phyloP scores from a whole-genome alignment of 2,113 vertebrate genomes.

The Callocephalon fimbriatum region DNA sequence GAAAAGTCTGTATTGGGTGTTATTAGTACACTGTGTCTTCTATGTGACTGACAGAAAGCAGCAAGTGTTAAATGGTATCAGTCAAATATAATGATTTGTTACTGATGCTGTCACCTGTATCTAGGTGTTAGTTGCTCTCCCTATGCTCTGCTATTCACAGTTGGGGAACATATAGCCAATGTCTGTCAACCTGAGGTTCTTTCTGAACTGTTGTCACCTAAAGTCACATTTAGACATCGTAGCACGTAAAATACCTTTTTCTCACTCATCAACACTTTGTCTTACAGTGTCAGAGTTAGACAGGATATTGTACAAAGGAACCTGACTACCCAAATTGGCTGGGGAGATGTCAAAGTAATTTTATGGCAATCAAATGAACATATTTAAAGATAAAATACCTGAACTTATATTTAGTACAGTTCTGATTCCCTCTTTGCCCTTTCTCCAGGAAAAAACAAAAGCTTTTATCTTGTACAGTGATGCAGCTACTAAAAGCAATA shows the following conservation, averaged over 20 bases:
- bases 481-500: background rate
- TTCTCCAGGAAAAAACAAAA: background rate
- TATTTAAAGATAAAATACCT: constrained; percentile 13
- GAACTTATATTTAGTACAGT: background rate
- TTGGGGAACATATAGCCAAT: background rate
- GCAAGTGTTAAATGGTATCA: constrained; percentile 29
- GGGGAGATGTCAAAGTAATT: background rate
- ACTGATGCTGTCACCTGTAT: background rate
- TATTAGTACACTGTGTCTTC: background rate
- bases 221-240: background rate
- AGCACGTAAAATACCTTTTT: background rate
- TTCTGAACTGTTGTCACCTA: constrained; percentile 21
- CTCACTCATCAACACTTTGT: constrained; percentile 32
- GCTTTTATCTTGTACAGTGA: background rate
- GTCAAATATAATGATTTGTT: background rate
- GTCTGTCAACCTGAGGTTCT: background rate
- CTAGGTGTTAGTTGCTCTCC: background rate
- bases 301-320: background rate
- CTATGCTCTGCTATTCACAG: background rate
- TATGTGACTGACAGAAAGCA: background rate
- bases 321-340: background rate
- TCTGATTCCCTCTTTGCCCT: background rate
- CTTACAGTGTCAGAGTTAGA: background rate
- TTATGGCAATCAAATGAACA: background rate
- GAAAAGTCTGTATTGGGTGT: background rate